A percentile compares a stretch with the other conserved stretches of the same genome.
These are phyloP conservation scores for Eumacrocentrus americanus DNA, from an alignment of 2,888 invertebrate species.

Conservation along the genomic window DNA sequence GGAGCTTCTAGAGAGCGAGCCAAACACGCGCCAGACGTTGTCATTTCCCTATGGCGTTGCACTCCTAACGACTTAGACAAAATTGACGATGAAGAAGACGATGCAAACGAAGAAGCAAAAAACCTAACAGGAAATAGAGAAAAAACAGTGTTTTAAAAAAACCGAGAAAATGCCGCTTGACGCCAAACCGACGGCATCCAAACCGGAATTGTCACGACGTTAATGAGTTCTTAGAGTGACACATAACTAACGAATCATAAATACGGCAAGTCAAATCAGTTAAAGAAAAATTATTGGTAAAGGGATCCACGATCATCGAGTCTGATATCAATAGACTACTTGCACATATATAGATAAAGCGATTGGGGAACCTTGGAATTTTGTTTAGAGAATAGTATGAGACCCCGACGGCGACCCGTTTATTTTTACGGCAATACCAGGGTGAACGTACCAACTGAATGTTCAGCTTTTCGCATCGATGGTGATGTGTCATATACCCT, in stretches of 20 bases:
- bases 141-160: background rate
- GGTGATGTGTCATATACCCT: slow-evolving; percentile 13
- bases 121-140: background rate
- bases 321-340: background rate
- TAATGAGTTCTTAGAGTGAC: slow-evolving; percentile 12
- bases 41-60: slow-evolving; percentile 41
- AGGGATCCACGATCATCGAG: background rate
- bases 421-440: slow-evolving; percentile 59
- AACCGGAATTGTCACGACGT: background rate
- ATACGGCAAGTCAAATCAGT: background rate
- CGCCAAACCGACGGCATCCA: background rate
- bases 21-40: slow-evolving; percentile 47
- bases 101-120: background rate
- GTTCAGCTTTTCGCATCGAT: slow-evolving; percentile 48
- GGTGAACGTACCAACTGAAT: slow-evolving; percentile 54
- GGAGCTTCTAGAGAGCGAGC: slow-evolving; percentile 52
- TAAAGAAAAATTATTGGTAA: background rate
- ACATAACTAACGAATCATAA: slow-evolving; percentile 7
- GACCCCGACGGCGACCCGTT: slow-evolving; percentile 50
- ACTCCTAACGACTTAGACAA: slow-evolving; percentile 1
- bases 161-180: background rate
- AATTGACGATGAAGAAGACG: background rate
- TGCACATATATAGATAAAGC: background rate
- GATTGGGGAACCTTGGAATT: slow-evolving; percentile 31
- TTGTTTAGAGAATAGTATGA: slow-evolving; percentile 33